Percentiles rank a stretch among this genome's conserved stretches.
Conservation (phyloP, 2,888 invertebrate genomes). For the Petrolisthes manimaculis region DNA sequence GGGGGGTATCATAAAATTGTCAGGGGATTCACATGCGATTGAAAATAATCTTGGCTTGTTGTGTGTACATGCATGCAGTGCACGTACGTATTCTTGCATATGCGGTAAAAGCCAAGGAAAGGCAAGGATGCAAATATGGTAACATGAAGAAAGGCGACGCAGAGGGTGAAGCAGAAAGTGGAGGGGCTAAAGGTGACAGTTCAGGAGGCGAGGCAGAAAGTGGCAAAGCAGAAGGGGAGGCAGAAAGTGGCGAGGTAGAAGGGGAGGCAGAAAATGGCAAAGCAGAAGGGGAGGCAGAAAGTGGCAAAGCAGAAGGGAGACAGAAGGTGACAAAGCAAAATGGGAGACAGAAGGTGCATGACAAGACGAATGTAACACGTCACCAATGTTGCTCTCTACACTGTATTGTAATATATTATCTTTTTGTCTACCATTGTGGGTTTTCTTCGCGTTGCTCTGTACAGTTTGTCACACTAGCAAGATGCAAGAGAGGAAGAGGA, state of each 20-base stretch:
- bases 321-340: not conserved
- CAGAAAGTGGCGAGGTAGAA: not conserved
- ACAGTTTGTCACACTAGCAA: constrained; percentile 1
- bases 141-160: not conserved
- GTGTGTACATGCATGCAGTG: not conserved
- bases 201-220: not conserved
- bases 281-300: not conserved
- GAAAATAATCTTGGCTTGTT: not conserved
- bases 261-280: not conserved
- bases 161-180: not conserved
- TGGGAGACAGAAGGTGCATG: not conserved
- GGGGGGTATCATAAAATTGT: not conserved
- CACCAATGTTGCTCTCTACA: too few relatives aligned
- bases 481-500: too few relatives aligned
- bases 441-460: constrained; percentile 13
- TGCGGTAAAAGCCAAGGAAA: too few relatives aligned
- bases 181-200: not conserved
- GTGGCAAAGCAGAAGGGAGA: not conserved
- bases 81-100: too few relatives aligned
- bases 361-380: too few relatives aligned
- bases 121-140: not conserved
- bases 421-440: too few relatives aligned
- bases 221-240: not conserved
- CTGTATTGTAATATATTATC: too few relatives aligned
- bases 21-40: not conserved